Base-by-base conservation (phyloP, 2,113 vertebrate genomes). In the Oxygymnocypris stewartii region DNA sequence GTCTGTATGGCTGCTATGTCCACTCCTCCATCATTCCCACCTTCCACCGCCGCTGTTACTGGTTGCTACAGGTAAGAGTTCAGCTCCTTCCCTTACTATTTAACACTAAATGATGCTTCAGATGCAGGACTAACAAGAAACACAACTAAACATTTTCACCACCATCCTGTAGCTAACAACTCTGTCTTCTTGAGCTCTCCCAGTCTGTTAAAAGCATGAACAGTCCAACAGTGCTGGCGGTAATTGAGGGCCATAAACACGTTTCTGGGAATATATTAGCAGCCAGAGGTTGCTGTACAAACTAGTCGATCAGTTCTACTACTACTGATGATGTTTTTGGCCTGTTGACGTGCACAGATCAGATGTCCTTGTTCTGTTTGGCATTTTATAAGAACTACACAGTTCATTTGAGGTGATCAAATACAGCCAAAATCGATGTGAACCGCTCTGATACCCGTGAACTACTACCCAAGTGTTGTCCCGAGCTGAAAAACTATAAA, bases 11-110 rank as follows among this genome's bases (percentile, higher is more conserved):
- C 91, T 95, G 94, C 93, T 95, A 95, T 92, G 94, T 95, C 91
- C 94, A 95, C 93, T 95, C 94, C 92, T 95, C 94, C 92, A 95
- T 95, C 93, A 95, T 94, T 90, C 93, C 93, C 92, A 95, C 94
- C 89, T 94, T 95, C 91, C 94, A 94, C 90, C 94, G 93, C 91
- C 92, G 93, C 93, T 95, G 94, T 92, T 95, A 95, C 92, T 95
- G 94, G 94, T 92, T 95, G 89, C 90, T 94, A 85, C 93, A 94
- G 93, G 93, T 95, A 94, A 94, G 94, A 83, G 87, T 86, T 59
- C 47, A 85, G 87, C 80, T 90, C 79, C 18, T 85, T 18, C 8
- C 8, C 73, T 77, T 49, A 28, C 3, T 84, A 13, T 75, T 13
- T 25, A 54, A 75, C 69, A 7, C 23, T 47, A 75, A 47, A 47